Evolutionary conservation across 2,888 invertebrate genomes (phyloP).

Genomic region (Dusona sp.): DNA sequence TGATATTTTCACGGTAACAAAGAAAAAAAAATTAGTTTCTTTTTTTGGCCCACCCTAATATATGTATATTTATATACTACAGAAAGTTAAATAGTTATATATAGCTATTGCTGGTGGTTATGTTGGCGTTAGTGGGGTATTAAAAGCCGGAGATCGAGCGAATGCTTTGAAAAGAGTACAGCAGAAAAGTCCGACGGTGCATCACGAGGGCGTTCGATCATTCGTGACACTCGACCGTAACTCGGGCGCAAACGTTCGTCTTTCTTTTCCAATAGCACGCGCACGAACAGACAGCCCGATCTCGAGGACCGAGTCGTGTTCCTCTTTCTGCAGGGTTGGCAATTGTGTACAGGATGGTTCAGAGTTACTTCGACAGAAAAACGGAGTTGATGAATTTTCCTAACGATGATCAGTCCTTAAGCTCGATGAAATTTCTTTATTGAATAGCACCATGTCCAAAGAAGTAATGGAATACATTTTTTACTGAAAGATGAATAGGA

Average conservation of each 20-base stretch:
- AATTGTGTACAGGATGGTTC: slow-evolving; percentile 13
- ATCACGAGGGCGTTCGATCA: slow-evolving; percentile 68
- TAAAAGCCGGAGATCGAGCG: slow-evolving; percentile 64
- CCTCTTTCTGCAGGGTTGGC: slow-evolving; percentile 25
- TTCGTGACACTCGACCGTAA: slow-evolving; percentile 66
- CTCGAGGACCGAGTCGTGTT: slow-evolving; percentile 37
- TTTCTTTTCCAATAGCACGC: slow-evolving; percentile 57
- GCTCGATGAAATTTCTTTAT: background rate
- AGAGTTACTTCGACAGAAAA: background rate
- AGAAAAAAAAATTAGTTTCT: too few relatives aligned
- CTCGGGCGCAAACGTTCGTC: slow-evolving; percentile 44
- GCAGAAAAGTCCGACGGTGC: slow-evolving; percentile 55
- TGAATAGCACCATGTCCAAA: background rate
- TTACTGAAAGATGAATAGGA: background rate
- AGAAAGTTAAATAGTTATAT: too few relatives aligned
- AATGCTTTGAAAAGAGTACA: slow-evolving; percentile 51
- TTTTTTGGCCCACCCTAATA: too few relatives aligned
- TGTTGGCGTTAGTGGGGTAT: slow-evolving; percentile 41
- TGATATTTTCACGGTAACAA: too few relatives aligned
- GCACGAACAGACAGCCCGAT: slow-evolving; percentile 34
- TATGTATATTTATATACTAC: too few relatives aligned
- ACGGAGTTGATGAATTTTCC: background rate
- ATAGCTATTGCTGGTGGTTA: slow-evolving; percentile 17
- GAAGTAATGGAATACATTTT: background rate
- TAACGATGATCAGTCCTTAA: background rate